phyloP scores from a whole-genome alignment of 1,140 invertebrate genomes.

The Limonius californicus region DNA sequence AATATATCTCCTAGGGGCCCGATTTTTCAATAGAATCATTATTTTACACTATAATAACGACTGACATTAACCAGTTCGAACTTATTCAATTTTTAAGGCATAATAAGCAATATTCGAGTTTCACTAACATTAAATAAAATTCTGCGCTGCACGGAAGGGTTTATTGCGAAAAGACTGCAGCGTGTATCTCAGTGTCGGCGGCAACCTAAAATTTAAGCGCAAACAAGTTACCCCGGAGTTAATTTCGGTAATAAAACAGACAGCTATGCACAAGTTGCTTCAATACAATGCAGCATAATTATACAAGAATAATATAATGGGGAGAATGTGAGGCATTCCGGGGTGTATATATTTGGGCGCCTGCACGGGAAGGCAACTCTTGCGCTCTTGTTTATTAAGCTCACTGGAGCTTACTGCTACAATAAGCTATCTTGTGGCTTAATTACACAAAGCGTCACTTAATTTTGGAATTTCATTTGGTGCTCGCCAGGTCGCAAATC shows the following conservation, averaged over 20 bases:
- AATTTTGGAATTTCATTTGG: conserved; percentile 47
- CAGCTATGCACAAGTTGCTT: conserved; percentile 27
- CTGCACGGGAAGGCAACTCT: not conserved
- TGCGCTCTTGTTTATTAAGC: conserved; percentile 15
- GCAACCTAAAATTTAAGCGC: conserved; percentile 16
- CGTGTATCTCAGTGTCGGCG: not conserved
- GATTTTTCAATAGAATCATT: too few relatives aligned
- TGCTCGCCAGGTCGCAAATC: conserved; percentile 44
- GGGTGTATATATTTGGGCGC: conserved; percentile 22
- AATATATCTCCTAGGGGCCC: too few relatives aligned
- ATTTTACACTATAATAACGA: too few relatives aligned
- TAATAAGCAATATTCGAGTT: too few relatives aligned
- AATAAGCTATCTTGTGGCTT: conserved; percentile 43
- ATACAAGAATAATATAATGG: conserved; percentile 38
- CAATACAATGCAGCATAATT: conserved; percentile 38
- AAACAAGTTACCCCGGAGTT: conserved; percentile 14
- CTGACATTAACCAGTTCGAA: not conserved
- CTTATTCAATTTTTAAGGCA: too few relatives aligned
- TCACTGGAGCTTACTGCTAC: conserved; percentile 26
- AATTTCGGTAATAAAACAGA: conserved; percentile 24
- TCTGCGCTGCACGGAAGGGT: too few relatives aligned
- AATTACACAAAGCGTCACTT: conserved; percentile 41
- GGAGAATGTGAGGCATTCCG: conserved; percentile 33
- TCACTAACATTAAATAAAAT: too few relatives aligned
- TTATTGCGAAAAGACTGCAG: not conserved